Conservation (phyloP, 2,888 invertebrate species). For the Stegophylla sp. region DNA sequence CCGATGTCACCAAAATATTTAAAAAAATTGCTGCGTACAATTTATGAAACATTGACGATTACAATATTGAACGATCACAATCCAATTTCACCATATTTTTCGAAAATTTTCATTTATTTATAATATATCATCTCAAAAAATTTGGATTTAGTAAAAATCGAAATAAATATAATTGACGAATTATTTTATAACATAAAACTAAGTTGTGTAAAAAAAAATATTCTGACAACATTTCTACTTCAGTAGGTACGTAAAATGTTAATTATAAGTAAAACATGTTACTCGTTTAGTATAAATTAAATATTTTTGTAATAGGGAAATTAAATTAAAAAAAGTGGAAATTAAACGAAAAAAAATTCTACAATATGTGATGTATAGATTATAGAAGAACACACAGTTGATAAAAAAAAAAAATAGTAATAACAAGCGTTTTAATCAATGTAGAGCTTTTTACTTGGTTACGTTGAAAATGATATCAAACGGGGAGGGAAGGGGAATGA, state of each 20-base stretch:
- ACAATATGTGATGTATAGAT: too few species aligned
- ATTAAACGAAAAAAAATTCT: too few species aligned
- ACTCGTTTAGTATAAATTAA: too few species aligned
- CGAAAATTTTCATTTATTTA: background rate
- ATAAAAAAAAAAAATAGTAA: conserved; percentile 36
- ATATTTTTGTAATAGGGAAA: too few species aligned
- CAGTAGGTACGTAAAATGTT: too few species aligned
- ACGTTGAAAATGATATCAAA: conserved; percentile 33
- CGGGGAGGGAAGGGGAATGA: conserved; percentile 18
- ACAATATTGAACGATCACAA: background rate
- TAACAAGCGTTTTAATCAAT: conserved; percentile 30
- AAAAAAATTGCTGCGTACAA: conserved; percentile 36
- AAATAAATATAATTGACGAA: background rate
- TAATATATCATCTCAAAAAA: too few species aligned
- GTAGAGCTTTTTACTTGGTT: conserved; percentile 40
- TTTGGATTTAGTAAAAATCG: background rate
- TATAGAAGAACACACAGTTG: background rate
- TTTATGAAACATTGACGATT: conserved; percentile 6
- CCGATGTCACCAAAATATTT: conserved; percentile 26
- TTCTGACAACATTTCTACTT: too few species aligned
- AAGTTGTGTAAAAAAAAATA: too few species aligned
- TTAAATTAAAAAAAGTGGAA: too few species aligned
- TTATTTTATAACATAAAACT: too few species aligned
- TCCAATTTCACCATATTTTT: background rate
- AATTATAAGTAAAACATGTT: too few species aligned